phyloP scores from a whole-genome alignment of 2,113 vertebrate genomes.

The Calyptommatus sinebrachiatus region DNA sequence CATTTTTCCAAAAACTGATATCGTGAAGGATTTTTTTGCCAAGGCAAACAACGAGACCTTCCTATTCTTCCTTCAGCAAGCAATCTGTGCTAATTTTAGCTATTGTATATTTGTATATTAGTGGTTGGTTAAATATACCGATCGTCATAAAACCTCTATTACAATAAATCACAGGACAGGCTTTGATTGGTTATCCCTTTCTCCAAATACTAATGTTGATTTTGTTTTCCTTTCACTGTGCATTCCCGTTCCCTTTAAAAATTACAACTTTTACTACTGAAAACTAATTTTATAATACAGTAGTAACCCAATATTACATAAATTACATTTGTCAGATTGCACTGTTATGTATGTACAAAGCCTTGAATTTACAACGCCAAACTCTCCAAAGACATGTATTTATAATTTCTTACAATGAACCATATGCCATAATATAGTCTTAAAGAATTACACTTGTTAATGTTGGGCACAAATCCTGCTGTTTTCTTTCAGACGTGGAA shows the following conservation, averaged over 20 bases:
- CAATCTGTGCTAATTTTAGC: conserved; percentile 21
- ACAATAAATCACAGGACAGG: conserved; percentile 63
- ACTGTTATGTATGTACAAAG: conserved; percentile 66
- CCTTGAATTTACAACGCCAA: conserved; percentile 70
- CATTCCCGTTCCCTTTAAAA: conserved; percentile 72
- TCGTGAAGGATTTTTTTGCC: not conserved
- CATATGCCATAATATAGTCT: conserved; percentile 64
- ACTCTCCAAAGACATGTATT: conserved; percentile 70
- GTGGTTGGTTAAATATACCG: conserved; percentile 58
- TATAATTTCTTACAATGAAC: conserved; percentile 70
- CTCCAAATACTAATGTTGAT: conserved; percentile 71
- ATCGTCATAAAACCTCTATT: conserved; percentile 53
- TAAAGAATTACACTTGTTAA: conserved; percentile 72
- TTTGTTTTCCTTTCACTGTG: conserved; percentile 55
- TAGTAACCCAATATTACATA: conserved; percentile 79
- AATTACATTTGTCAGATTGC: conserved; percentile 73
- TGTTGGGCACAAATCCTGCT: conserved; percentile 63
- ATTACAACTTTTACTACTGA: conserved; percentile 74
- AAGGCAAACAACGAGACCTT: not conserved
- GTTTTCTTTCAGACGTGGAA: conserved; percentile 68
- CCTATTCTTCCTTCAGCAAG: conserved; percentile 22
- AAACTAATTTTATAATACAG: conserved; percentile 78
- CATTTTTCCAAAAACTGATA: too few relatives aligned
- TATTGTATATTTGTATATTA: not conserved
- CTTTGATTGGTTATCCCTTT: conserved; percentile 71